These are phyloP conservation scores for Dicranocentrus wangi DNA, from an alignment of 2,888 invertebrate genomes.

Conservation along the genomic window DNA sequence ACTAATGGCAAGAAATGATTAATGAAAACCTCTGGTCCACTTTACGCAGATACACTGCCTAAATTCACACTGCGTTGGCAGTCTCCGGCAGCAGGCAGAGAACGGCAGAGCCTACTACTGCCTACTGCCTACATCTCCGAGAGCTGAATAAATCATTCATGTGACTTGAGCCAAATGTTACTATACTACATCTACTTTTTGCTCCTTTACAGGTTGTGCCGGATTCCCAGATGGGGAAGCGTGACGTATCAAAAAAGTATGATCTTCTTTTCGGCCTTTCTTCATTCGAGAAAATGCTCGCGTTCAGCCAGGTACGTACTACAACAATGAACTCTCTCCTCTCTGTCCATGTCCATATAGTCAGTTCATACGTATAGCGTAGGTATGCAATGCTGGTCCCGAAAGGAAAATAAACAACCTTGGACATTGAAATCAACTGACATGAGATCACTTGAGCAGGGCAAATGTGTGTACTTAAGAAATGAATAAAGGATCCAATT, in stretches of 20 bases:
- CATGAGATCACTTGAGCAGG: background rate
- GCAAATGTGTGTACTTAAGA: background rate
- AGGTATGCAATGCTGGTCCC: slow-evolving; percentile 27
- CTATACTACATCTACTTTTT: too few species aligned
- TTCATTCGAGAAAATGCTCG: slow-evolving; percentile 70
- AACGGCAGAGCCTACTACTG: background rate
- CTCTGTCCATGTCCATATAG: too few species aligned
- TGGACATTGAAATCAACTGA: slow-evolving; percentile 3
- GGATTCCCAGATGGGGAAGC: slow-evolving; percentile 70
- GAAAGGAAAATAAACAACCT: slow-evolving; percentile 38
- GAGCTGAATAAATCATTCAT: slow-evolving; percentile 60
- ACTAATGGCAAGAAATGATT: slow-evolving; percentile 63
- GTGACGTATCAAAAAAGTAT: slow-evolving; percentile 72
- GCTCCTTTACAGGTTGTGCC: slow-evolving; percentile 53
- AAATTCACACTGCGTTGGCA: background rate
- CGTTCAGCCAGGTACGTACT: slow-evolving; percentile 70
- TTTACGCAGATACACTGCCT: slow-evolving; percentile 39
- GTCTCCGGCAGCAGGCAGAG: too few species aligned
- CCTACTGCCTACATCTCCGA: background rate
- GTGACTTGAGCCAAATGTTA: slow-evolving; percentile 53
- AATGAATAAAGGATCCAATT: background rate
- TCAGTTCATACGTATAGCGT: too few species aligned
- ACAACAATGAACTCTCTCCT: too few species aligned
- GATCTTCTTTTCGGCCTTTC: slow-evolving; percentile 72
- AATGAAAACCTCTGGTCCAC: slow-evolving; percentile 57